Base-by-base conservation (phyloP, 2,113 vertebrate genomes). In the Siniperca knerii region DNA sequence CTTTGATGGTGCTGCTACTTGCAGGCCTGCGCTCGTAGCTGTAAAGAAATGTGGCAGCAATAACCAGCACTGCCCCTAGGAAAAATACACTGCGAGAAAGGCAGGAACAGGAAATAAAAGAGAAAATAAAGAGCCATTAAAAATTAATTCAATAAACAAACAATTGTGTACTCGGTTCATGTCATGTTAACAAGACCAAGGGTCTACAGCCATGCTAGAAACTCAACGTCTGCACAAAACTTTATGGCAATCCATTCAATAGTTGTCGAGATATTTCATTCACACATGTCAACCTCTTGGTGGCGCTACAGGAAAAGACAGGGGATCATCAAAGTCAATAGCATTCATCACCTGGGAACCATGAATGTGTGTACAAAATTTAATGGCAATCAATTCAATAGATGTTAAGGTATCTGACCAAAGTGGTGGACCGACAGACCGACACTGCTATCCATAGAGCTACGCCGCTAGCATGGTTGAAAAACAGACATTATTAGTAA, bases 21-120 rank as follows among this genome's bases (percentile, higher is more conserved):
- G 94, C 72, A 70, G 96, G 95, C 92, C 98, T 98, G 81, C 92
- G 90, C 92, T 98, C 96, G 35, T 97, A 97, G 89, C 97, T 93
- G 0, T 99, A 99, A 20, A 99, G 95, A 92, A 99, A 99, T 70
- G 98, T 99, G 55, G 98, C 98, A 74, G 93, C 87, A 89, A 98
- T 98, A 86, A 99, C 98, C 91, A 99, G 95, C 72, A 97, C 2
- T 15, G 98, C 94, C 84, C 98, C 98, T 2, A 97, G 50, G 91
- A 99, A 97, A 93, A 99, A 99, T 55, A 97, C 83, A 75, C 98
- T 99, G 80, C 83, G 70, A 68, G 50, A 72, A 15, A 70, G 74
- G 44, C 2, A 48, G 55, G 23, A 58, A 70, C 3, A 77, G 65
- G 6, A 40, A 77, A 60, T 66, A 29, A 81, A 29, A 62, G 20